Conservation (phyloP, 2,797 vertebrate genomes). For the Nasua narica region DNA sequence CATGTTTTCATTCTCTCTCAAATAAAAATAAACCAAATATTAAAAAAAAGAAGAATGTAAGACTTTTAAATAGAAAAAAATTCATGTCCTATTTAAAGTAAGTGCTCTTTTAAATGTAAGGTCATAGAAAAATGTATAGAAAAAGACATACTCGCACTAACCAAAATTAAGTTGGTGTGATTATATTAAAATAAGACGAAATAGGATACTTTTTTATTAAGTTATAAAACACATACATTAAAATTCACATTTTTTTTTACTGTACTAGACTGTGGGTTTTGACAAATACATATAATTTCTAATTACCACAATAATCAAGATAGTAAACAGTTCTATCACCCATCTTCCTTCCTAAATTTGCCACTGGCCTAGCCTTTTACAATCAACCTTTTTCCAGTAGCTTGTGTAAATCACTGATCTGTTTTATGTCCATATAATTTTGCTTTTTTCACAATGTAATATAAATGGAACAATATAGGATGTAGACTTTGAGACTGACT, state of each 20-base stretch:
- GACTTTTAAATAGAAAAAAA: not conserved
- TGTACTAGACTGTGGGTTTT: not conserved
- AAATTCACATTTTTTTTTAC: not conserved
- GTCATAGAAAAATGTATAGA: not conserved
- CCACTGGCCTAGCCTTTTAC: not conserved
- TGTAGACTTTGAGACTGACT: not conserved
- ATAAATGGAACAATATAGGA: not conserved
- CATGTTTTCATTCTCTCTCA: not conserved
- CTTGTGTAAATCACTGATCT: not conserved
- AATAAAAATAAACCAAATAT: not conserved
- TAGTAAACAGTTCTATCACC: not conserved
- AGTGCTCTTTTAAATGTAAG: not conserved
- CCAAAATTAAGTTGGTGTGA: not conserved
- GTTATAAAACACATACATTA: not conserved
- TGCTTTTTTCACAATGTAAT: not conserved
- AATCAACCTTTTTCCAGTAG: not conserved
- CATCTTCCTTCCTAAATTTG: not conserved
- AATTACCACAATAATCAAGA: not conserved
- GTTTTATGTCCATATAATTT: not conserved
- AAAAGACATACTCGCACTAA: not conserved
- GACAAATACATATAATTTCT: not conserved
- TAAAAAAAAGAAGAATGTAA: not conserved
- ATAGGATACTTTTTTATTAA: not conserved
- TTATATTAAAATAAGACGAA: slow-evolving; percentile 12
- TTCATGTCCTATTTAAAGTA: not conserved